A percentile compares a stretch with the other conserved stretches of the same genome.
phyloP scores from a whole-genome alignment of 2,113 vertebrate genomes.

The Tragelaphus imberbis region DNA sequence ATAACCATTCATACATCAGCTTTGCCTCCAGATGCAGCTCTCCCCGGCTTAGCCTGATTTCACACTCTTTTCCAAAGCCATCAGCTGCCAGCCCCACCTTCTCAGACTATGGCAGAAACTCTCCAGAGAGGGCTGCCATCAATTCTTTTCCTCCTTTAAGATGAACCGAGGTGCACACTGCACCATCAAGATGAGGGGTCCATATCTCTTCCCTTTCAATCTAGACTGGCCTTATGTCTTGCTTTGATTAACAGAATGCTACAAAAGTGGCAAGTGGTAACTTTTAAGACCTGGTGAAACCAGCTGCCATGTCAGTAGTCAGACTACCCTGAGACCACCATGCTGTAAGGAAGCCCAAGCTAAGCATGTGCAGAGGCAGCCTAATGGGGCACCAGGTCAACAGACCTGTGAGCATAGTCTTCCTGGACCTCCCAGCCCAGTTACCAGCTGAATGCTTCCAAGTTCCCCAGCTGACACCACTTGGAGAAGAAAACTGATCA shows the following conservation, averaged over 20 bases:
- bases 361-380: background rate
- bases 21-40: background rate
- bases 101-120: background rate
- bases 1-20: background rate
- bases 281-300: background rate
- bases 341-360: background rate
- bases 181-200: background rate
- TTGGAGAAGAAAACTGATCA: background rate
- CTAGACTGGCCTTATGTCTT: background rate
- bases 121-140: background rate
- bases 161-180: background rate
- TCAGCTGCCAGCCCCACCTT: background rate
- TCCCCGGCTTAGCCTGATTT: background rate
- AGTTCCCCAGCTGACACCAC: background rate
- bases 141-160: background rate
- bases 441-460: background rate
- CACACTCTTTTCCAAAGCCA: background rate
- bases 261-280: background rate
- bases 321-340: background rate
- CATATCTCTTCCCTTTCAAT: background rate
- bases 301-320: background rate
- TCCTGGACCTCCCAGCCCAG: background rate
- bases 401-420: background rate
- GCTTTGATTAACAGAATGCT: background rate
- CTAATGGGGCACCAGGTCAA: background rate